A percentile compares a stretch with the other conserved stretches of the same genome.
These are phyloP conservation scores for Knipowitschia caucasica DNA, from an alignment of 2,797 vertebrate genomes.

Conservation along the genomic window DNA sequence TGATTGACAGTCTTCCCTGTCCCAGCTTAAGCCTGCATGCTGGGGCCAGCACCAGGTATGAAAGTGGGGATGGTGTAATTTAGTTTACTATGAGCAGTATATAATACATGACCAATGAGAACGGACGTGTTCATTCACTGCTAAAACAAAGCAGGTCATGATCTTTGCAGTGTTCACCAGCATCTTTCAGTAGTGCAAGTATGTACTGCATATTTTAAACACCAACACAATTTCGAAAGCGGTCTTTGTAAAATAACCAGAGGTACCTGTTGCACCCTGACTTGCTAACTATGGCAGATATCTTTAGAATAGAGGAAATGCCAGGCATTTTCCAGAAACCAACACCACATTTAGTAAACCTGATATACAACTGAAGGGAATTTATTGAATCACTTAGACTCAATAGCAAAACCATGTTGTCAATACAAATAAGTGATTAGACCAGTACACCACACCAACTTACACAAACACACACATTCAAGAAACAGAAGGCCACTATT, in stretches of 20 bases:
- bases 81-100: too few relatives aligned
- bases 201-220: background rate
- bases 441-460: background rate
- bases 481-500: too few relatives aligned
- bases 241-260: background rate
- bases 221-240: background rate
- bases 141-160: too few relatives aligned
- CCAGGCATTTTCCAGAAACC: conserved; percentile 20
- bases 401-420: background rate
- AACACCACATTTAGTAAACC: conserved; percentile 8
- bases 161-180: too few relatives aligned
- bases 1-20: too few relatives aligned
- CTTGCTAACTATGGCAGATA: conserved; percentile 43
- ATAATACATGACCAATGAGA: too few relatives aligned
- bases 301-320: conserved; percentile 49
- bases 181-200: too few relatives aligned
- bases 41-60: too few relatives aligned
- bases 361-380: background rate
- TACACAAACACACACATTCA: too few relatives aligned
- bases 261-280: conserved; percentile 41
- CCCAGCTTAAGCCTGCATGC: too few relatives aligned
- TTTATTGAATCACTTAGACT: background rate
- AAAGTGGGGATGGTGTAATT: too few relatives aligned
- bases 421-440: conserved; percentile 11
- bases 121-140: too few relatives aligned